A percentile compares a stretch with the other conserved stretches of the same genome.
Conservation (phyloP, 2,113 vertebrate species). For the Oxyura jamaicensis region DNA sequence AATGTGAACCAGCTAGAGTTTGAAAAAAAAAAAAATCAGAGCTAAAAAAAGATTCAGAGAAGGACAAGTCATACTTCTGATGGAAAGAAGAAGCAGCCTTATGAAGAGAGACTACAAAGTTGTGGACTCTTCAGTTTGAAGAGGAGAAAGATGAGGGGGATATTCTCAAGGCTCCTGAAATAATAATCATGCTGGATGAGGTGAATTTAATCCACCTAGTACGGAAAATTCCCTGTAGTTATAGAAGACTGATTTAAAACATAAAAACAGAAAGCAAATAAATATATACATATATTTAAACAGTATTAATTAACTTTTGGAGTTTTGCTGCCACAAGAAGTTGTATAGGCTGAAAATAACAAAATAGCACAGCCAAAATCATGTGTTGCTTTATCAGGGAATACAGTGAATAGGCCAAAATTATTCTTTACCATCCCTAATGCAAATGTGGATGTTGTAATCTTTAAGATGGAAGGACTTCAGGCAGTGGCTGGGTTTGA, state of each 20-base stretch:
- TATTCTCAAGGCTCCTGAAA: neutral
- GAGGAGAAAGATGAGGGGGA: neutral
- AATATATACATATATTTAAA: neutral
- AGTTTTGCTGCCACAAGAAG: neutral
- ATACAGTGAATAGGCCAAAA: fast-evolving
- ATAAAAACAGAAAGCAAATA: neutral
- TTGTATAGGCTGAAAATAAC: neutral
- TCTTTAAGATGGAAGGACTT: neutral
- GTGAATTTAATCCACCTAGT: neutral
- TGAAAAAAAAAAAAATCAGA: neutral
- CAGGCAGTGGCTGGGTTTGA: neutral
- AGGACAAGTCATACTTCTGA: neutral
- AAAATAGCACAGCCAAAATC: neutral
- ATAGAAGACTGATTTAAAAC: neutral
- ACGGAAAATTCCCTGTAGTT: neutral
- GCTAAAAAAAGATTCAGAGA: neutral
- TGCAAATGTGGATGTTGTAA: neutral
- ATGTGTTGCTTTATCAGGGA: neutral
- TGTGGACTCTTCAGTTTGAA: neutral
- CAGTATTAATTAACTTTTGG: neutral
- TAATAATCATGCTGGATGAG: neutral
- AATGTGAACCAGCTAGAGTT: neutral
- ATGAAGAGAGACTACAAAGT: neutral
- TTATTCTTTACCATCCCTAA: neutral
- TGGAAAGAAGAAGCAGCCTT: neutral